Evolutionary conservation across 2,888 invertebrate genomes (phyloP).

Genomic region (Eupeodes latifasciatus): DNA sequence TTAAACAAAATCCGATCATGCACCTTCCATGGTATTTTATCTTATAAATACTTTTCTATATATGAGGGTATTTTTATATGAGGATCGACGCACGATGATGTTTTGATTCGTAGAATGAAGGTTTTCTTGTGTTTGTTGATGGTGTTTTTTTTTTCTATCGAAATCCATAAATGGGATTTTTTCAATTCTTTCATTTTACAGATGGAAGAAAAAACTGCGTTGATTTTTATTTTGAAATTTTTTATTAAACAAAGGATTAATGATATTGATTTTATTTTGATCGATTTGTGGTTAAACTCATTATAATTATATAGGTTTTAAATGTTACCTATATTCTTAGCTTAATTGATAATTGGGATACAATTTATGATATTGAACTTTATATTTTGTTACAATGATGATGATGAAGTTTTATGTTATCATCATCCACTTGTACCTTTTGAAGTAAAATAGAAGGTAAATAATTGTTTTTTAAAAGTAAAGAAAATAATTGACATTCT

Average conservation of each 20-base stretch:
- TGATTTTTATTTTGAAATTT: background rate
- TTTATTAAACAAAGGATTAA: slow-evolving; percentile 62
- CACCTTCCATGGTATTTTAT: slow-evolving; percentile 50
- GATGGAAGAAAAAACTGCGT: slow-evolving; percentile 55
- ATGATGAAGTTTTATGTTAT: too few relatives aligned
- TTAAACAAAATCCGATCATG: slow-evolving; percentile 64
- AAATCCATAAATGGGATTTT: slow-evolving; percentile 23
- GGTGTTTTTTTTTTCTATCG: slow-evolving; percentile 7
- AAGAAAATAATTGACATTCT: too few relatives aligned
- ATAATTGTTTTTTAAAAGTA: too few relatives aligned
- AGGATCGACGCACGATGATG: slow-evolving; percentile 36
- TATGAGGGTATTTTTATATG: background rate
- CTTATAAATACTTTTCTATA: background rate
- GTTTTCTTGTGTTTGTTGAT: slow-evolving; percentile 16
- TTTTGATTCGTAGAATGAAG: slow-evolving; percentile 72
- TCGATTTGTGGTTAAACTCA: slow-evolving; percentile 62
- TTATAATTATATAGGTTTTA: slow-evolving; percentile 52
- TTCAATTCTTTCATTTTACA: slow-evolving; percentile 46
- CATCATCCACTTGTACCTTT: too few relatives aligned
- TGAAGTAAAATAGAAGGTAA: too few relatives aligned
- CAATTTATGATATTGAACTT: background rate
- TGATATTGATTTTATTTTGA: slow-evolving; percentile 69
- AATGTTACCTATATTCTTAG: background rate
- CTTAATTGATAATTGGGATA: background rate
- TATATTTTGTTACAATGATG: background rate